phyloP scores from a whole-genome alignment of 2,797 vertebrate genomes.

The Numenius phaeopus region DNA sequence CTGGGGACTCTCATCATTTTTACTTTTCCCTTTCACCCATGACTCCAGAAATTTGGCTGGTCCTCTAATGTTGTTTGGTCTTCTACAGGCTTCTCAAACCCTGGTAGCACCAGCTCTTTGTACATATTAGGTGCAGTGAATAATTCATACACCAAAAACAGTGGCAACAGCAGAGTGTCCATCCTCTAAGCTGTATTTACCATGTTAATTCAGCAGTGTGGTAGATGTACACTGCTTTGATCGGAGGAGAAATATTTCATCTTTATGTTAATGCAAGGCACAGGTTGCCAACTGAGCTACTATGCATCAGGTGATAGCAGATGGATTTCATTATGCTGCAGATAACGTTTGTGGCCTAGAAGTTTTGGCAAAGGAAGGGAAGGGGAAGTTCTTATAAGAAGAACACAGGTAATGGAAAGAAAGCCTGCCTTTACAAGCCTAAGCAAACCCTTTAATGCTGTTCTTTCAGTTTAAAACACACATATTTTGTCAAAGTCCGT shows the following conservation, averaged over 20 bases:
- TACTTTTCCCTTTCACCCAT: not conserved
- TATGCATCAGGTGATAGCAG: not conserved
- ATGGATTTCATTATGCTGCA: not conserved
- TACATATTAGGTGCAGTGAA: not conserved
- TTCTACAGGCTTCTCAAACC: not conserved
- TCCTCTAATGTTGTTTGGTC: not conserved
- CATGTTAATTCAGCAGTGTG: accelerated
- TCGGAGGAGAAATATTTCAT: not conserved
- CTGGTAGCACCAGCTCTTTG: not conserved
- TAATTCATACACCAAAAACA: not conserved
- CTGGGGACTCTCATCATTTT: not conserved
- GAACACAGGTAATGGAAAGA: not conserved
- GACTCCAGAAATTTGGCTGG: not conserved
- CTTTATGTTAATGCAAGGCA: not conserved
- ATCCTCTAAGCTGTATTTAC: not conserved
- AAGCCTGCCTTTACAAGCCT: not conserved
- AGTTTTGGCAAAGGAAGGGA: not conserved
- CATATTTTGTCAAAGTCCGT: not conserved
- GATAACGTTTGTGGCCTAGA: not conserved
- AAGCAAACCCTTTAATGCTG: not conserved
- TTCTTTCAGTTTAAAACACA: not conserved
- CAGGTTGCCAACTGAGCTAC: not conserved
- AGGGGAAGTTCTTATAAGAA: not conserved
- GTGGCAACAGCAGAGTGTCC: not conserved
- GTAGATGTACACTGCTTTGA: not conserved